phyloP scores from a whole-genome alignment of 2,797 vertebrate genomes.

The Melanotaenia parkinsoni region DNA sequence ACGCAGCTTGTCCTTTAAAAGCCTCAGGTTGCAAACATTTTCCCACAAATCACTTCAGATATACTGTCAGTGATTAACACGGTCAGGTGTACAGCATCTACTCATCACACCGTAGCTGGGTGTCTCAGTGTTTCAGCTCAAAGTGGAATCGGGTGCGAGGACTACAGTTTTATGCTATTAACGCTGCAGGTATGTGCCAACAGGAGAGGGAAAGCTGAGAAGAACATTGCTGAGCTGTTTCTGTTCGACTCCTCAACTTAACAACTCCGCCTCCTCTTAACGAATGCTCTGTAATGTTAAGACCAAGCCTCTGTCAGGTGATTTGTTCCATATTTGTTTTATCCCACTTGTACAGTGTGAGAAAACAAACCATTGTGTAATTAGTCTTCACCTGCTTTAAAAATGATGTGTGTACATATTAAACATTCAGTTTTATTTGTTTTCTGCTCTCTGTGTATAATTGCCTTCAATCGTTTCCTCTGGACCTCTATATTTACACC shows the following conservation, averaged over 20 bases:
- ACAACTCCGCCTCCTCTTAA: slow-evolving; percentile 5
- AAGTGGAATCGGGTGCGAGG: slow-evolving; percentile 28
- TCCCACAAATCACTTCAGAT: slow-evolving; percentile 36
- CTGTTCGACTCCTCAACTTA: slow-evolving; percentile 38
- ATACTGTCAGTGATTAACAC: slow-evolving; percentile 47
- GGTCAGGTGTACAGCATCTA: slow-evolving; percentile 11
- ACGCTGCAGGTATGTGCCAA: slow-evolving; percentile 36
- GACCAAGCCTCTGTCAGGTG: background rate
- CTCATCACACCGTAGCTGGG: slow-evolving; percentile 18
- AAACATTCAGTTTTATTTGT: background rate
- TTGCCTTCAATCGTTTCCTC: no score
- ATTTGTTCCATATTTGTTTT: background rate
- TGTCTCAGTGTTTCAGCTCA: slow-evolving; percentile 11
- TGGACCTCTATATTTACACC: no score
- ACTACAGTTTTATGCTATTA: slow-evolving; percentile 29
- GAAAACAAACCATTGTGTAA: no score
- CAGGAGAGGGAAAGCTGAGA: slow-evolving; percentile 55
- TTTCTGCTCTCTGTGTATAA: background rate
- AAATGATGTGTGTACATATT: background rate
- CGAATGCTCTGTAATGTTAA: slow-evolving; percentile 14
- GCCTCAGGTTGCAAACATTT: slow-evolving; percentile 43
- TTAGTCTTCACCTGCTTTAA: background rate
- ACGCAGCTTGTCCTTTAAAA: slow-evolving; percentile 53
- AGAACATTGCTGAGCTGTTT: slow-evolving; percentile 51
- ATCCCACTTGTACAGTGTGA: background rate